Evolutionary conservation across 2,113 vertebrate species (phyloP).

Genomic region (Zosterops hypoxanthus): DNA sequence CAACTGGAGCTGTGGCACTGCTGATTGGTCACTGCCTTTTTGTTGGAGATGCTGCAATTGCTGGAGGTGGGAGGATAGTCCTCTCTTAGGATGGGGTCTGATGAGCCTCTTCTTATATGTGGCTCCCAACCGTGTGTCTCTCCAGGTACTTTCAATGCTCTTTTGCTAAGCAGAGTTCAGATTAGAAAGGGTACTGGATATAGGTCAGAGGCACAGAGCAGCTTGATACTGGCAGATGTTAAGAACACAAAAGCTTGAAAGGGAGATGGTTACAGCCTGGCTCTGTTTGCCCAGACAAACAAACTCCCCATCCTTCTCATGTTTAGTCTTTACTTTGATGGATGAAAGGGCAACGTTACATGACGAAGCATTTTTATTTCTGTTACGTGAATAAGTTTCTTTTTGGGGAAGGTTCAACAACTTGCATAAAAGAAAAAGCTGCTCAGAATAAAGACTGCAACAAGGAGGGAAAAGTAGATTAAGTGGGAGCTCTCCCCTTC

Average conservation of each 20-base stretch:
- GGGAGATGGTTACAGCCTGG: not conserved
- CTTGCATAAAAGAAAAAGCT: not conserved
- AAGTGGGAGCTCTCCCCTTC: not conserved
- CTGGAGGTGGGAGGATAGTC: not conserved
- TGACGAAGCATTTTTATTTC: not conserved
- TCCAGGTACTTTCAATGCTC: not conserved
- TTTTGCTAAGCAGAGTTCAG: not conserved
- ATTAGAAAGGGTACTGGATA: not conserved
- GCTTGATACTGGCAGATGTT: not conserved
- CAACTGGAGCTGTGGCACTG: not conserved
- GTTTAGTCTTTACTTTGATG: not conserved
- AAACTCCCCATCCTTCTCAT: not conserved
- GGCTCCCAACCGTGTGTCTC: not conserved
- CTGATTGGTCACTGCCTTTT: not conserved
- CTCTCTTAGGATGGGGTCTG: not conserved
- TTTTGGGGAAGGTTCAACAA: not conserved
- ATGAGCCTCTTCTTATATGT: not conserved
- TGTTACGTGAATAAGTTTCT: not conserved
- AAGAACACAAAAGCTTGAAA: not conserved
- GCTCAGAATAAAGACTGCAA: not conserved
- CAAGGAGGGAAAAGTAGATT: not conserved
- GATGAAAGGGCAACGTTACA: not conserved
- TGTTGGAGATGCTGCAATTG: not conserved
- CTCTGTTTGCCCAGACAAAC: not conserved
- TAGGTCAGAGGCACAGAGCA: not conserved